Conservation (phyloP, 2,888 invertebrate genomes). For the Meteorus cinctellus region DNA sequence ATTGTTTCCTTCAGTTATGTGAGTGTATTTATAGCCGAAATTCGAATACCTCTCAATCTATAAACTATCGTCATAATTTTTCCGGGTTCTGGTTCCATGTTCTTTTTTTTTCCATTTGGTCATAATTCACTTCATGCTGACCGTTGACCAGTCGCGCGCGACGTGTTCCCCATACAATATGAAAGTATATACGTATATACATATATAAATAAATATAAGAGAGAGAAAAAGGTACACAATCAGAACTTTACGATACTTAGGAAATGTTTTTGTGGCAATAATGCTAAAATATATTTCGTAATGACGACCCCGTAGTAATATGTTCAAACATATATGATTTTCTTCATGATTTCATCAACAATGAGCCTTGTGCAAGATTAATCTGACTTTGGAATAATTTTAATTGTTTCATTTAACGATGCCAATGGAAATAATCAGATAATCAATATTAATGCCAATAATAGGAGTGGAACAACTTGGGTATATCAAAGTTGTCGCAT, state of each 20-base stretch:
- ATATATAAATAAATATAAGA: background rate
- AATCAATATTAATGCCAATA: too few species aligned
- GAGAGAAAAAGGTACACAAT: background rate
- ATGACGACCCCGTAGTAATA: too few species aligned
- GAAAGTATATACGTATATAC: too few species aligned
- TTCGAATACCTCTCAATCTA: background rate
- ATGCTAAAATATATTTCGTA: background rate
- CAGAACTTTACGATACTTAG: background rate
- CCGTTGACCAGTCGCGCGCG: background rate
- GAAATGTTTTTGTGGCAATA: background rate
- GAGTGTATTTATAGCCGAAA: background rate
- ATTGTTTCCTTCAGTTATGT: conserved; percentile 6
- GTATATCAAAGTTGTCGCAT: too few species aligned
- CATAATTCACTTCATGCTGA: background rate
- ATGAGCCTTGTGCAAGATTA: too few species aligned
- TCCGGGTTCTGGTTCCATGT: background rate
- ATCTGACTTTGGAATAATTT: too few species aligned
- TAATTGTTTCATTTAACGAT: too few species aligned
- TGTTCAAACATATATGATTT: too few species aligned
- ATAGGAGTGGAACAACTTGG: too few species aligned
- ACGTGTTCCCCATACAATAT: background rate
- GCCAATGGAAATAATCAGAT: too few species aligned
- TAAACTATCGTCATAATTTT: background rate
- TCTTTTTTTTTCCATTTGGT: background rate
- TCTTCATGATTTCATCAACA: too few species aligned